phyloP scores from a whole-genome alignment of 2,113 vertebrate species.

The Steatornis caripensis region DNA sequence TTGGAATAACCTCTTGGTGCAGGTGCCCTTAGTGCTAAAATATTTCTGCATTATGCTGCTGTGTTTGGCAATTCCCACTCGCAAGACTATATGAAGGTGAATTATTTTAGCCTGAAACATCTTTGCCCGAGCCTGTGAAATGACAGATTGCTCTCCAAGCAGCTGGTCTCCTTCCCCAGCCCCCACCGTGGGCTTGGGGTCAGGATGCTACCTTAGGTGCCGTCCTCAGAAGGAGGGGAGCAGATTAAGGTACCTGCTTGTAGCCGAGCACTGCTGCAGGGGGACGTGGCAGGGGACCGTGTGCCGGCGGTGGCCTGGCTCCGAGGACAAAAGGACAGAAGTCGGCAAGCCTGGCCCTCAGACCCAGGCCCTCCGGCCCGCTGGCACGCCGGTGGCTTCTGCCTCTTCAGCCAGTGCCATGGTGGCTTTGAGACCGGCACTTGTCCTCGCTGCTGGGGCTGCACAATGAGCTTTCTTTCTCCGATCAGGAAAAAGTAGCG shows the following conservation, averaged over 20 bases:
- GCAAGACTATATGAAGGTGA: neutral
- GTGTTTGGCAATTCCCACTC: neutral
- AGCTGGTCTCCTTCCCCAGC: neutral
- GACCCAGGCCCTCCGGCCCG: neutral
- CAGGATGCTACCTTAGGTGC: neutral
- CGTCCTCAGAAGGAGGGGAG: neutral
- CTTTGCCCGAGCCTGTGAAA: neutral
- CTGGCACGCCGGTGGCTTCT: neutral
- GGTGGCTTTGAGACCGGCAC: neutral
- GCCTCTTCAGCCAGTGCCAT: neutral
- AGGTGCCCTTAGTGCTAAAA: neutral
- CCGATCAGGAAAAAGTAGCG: neutral
- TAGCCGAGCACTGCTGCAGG: neutral
- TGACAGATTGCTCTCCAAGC: neutral
- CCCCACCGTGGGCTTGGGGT: neutral
- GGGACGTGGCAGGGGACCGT: neutral
- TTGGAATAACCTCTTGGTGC: neutral
- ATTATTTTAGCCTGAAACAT: neutral
- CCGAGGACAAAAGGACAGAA: neutral
- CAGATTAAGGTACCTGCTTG: fast-evolving
- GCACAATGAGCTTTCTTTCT: neutral
- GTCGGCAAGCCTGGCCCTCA: neutral
- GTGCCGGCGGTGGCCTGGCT: neutral
- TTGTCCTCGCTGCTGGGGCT: neutral
- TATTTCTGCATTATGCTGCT: neutral